These are phyloP conservation scores for Papilio aristodemus DNA, from an alignment of 1,140 invertebrate species.

Conservation along the genomic window DNA sequence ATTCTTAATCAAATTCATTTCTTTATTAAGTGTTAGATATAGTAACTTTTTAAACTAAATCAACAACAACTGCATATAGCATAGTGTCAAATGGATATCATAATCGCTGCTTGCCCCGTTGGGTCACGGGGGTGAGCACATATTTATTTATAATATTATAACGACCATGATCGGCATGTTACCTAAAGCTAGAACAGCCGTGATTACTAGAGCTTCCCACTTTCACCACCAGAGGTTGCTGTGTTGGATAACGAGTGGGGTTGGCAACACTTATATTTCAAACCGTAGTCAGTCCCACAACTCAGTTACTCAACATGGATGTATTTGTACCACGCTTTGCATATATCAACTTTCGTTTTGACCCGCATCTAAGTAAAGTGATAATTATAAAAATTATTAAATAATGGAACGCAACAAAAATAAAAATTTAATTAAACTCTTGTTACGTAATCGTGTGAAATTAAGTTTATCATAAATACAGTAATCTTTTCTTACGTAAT, in stretches of 20 bases:
- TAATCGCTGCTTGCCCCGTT: too few species aligned
- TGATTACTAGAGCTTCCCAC: conserved; percentile 18
- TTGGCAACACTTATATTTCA: conserved; percentile 17
- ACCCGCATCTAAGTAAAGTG: conserved; percentile 3
- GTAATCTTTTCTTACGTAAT: neutral
- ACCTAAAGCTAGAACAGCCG: neutral
- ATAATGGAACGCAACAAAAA: neutral
- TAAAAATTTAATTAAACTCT: neutral
- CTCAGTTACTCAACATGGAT: conserved; percentile 9
- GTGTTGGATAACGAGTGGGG: conserved; percentile 9
- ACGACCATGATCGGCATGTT: neutral
- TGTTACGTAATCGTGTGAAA: neutral
- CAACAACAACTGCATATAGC: too few species aligned
- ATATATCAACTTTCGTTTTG: conserved; percentile 20
- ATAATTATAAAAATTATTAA: conserved; percentile 1
- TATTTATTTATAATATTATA: too few species aligned
- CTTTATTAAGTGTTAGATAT: too few species aligned
- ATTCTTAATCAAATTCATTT: too few species aligned
- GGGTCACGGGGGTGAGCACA: too few species aligned
- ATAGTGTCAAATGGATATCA: too few species aligned
- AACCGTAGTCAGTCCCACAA: neutral
- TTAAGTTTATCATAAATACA: neutral
- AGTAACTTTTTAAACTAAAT: too few species aligned
- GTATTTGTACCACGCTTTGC: neutral
- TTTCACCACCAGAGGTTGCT: neutral